A percentile compares a stretch with the other conserved stretches of the same genome.
phyloP scores from a whole-genome alignment of 2,113 vertebrate species.

The Morphnarchus princeps region DNA sequence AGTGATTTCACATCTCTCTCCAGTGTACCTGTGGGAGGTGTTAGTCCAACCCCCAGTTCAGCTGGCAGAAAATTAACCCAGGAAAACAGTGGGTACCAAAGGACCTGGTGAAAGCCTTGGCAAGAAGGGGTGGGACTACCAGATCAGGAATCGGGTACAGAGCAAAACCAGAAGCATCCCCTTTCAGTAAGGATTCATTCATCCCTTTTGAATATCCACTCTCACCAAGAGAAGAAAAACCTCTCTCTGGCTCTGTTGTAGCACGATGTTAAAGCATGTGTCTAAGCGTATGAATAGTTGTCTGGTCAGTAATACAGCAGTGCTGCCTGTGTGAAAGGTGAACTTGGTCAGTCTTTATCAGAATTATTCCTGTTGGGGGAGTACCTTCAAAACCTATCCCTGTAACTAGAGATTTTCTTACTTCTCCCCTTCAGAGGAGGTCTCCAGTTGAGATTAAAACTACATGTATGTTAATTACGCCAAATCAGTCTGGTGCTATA shows the following conservation, averaged over 20 bases:
- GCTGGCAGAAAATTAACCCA: neutral
- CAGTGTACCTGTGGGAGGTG: neutral
- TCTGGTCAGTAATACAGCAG: neutral
- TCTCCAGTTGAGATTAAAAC: neutral
- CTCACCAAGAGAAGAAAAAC: neutral
- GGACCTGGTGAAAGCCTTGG: neutral
- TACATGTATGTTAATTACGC: neutral
- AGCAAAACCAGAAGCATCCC: neutral
- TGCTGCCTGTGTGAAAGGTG: neutral
- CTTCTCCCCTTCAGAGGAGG: neutral
- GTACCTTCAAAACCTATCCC: neutral
- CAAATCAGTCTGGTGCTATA: neutral
- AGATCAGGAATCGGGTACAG: neutral
- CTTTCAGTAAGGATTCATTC: neutral
- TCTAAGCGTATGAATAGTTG: neutral
- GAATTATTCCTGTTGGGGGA: neutral
- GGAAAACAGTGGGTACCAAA: neutral
- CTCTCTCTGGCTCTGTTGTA: neutral
- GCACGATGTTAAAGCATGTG: neutral
- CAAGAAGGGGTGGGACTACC: neutral
- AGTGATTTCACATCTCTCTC: neutral
- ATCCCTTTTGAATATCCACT: neutral
- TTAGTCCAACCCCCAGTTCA: neutral
- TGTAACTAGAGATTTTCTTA: neutral
- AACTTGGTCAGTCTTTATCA: neutral